These are phyloP conservation scores for Sebastes matsubarae DNA, from an alignment of 2,797 vertebrate genomes.

Conservation along the genomic window DNA sequence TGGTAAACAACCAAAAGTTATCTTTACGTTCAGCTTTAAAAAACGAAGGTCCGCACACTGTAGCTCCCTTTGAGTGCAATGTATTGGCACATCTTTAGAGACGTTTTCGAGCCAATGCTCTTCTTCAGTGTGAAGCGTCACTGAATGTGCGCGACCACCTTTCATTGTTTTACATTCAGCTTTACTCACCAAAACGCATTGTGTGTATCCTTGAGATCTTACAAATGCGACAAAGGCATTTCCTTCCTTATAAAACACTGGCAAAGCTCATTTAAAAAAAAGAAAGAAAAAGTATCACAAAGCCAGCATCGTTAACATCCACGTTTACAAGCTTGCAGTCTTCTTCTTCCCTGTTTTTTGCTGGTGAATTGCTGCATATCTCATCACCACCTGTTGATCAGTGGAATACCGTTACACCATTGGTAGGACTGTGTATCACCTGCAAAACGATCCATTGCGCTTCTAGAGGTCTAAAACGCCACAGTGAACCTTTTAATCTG, in stretches of 20 bases:
- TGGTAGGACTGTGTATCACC: neutral
- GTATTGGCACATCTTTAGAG: no score
- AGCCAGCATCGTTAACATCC: neutral
- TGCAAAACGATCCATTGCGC: neutral
- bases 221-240: neutral
- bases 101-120: no score
- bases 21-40: neutral
- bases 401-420: neutral
- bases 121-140: no score
- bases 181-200: no score
- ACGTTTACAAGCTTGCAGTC: neutral
- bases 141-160: no score
- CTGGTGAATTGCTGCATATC: neutral
- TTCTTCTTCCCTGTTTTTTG: no score
- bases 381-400: neutral
- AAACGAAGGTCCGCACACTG: no score
- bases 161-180: no score
- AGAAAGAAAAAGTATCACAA: no score
- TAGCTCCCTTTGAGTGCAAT: no score
- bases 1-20: neutral
- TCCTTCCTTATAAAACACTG: neutral
- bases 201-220: no score
- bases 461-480: neutral
- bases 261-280: no score
- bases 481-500: neutral